A percentile compares a stretch with the other conserved stretches of the same genome.
Conservation (phyloP, 2,888 invertebrate species). For the Pantelozetes paolii region DNA sequence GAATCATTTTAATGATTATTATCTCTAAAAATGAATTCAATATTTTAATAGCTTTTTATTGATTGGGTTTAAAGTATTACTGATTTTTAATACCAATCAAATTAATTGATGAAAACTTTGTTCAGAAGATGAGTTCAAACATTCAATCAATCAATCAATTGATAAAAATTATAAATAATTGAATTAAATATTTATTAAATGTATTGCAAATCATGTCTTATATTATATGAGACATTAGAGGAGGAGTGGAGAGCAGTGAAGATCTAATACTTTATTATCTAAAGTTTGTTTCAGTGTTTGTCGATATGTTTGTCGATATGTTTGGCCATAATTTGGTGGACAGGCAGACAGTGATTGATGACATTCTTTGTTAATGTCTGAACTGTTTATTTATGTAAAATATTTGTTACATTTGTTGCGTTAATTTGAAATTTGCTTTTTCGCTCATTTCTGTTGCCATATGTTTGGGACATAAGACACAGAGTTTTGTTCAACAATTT, state of each 20-base stretch:
- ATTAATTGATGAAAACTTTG: too few relatives aligned
- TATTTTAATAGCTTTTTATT: too few relatives aligned
- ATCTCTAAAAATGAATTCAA: too few relatives aligned
- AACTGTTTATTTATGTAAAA: constrained; percentile 29
- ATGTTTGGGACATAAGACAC: constrained; percentile 13
- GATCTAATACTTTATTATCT: constrained; percentile 16
- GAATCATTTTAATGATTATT: not conserved
- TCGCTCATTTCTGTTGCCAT: constrained; percentile 4
- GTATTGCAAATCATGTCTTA: not conserved
- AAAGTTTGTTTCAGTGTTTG: constrained; percentile 10
- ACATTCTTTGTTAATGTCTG: constrained; percentile 18
- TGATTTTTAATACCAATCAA: too few relatives aligned
- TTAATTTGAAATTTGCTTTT: constrained; percentile 33
- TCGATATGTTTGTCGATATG: constrained; percentile 24
- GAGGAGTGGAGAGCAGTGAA: not conserved
- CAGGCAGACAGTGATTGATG: constrained; percentile 27
- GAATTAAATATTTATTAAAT: not conserved
- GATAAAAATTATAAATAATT: not conserved
- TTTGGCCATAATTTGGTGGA: constrained; percentile 12
- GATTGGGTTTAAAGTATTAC: too few relatives aligned
- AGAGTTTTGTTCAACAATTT: not conserved
- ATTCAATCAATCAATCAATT: too few relatives aligned
- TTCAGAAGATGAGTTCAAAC: too few relatives aligned
- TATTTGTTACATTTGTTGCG: constrained; percentile 32
- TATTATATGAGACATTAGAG: not conserved